Base-by-base conservation (phyloP, 2,888 invertebrate genomes). In the Lymantria monacha region DNA sequence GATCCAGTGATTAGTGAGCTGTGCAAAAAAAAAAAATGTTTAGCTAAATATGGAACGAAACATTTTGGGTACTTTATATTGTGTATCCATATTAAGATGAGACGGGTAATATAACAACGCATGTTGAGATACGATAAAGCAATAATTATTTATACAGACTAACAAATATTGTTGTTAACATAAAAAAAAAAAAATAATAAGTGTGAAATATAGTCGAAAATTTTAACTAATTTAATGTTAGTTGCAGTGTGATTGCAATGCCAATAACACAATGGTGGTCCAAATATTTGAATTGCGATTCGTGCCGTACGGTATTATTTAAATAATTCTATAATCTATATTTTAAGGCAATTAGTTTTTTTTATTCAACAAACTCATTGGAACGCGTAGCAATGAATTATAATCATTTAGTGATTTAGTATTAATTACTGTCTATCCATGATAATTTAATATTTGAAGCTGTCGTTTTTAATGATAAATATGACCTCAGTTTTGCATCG, bases 101-200 rank as follows among this genome's bases (percentile, higher is more conserved):
- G 5, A 38, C 38, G 12, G 38, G 11, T 38, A n/a, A 13, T 11
- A 38, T 38, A 33, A 33, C 33, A 33, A 33, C 10, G 9, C 33
- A 33, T 48, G 44, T 59, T 53, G 51, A 47, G 52, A 60, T 55
- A 67, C 42, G 57, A 60, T 42, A 52, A 64, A 66, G 65, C 66
- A 66, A 66, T 66, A 64, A 62, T 66, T 55, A 61, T 55, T 53
- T 62, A 62, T 60, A 38, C 50, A 58, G n/a, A n/a, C n/a, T n/a
- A 54, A 59, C 44, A 57, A 46, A 52, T 55, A 56, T 47, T 56
- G 42, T 42, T 50, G n/a, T n/a, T n/a, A n/a, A n/a, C n/a, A n/a
- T n/a, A n/a, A n/a, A n/a, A n/a, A n/a, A n/a, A 46, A 58, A 51
- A 30, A 47, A 31, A 30, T 42, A 33, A 58, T 57, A 52, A 51